phyloP scores from a whole-genome alignment of 2,797 vertebrate genomes.

The Coregonus ussuriensis region DNA sequence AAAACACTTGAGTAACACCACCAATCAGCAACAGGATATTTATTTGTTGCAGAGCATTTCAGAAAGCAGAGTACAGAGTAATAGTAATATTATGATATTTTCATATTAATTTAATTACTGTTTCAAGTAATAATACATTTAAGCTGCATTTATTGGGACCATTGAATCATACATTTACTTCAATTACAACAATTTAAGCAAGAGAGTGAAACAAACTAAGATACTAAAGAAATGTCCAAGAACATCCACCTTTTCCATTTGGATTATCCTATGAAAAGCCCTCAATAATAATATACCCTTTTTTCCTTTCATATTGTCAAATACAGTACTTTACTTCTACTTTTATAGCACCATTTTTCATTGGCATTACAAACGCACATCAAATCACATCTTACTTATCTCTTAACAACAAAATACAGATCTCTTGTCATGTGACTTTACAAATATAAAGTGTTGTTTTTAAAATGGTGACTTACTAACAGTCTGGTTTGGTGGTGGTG shows the following conservation, averaged over 20 bases:
- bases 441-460: slow-evolving; percentile 71
- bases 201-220: slow-evolving; percentile 37
- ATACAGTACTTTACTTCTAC: slow-evolving; percentile 49
- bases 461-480: slow-evolving; percentile 65
- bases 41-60: slow-evolving; percentile 68
- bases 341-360: slow-evolving; percentile 56
- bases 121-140: slow-evolving; percentile 69
- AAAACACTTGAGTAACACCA: not conserved
- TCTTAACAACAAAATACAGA: slow-evolving; percentile 67
- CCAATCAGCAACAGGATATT: slow-evolving; percentile 59
- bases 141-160: slow-evolving; percentile 46
- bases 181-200: slow-evolving; percentile 36
- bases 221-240: slow-evolving; percentile 22
- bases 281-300: slow-evolving; percentile 41
- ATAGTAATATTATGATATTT: slow-evolving; percentile 55
- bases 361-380: slow-evolving; percentile 57
- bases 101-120: slow-evolving; percentile 55
- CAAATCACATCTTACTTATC: slow-evolving; percentile 34
- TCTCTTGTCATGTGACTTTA: slow-evolving; percentile 59
- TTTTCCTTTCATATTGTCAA: slow-evolving; percentile 51
- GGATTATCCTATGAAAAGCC: slow-evolving; percentile 38
- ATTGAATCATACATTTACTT: slow-evolving; percentile 23
- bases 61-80: slow-evolving; percentile 56
- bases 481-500: slow-evolving; percentile 57
- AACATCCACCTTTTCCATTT: slow-evolving; percentile 20